These are phyloP conservation scores for Acrocephalus kingi DNA, from an alignment of 2,113 vertebrate genomes.

Conservation along the genomic window DNA sequence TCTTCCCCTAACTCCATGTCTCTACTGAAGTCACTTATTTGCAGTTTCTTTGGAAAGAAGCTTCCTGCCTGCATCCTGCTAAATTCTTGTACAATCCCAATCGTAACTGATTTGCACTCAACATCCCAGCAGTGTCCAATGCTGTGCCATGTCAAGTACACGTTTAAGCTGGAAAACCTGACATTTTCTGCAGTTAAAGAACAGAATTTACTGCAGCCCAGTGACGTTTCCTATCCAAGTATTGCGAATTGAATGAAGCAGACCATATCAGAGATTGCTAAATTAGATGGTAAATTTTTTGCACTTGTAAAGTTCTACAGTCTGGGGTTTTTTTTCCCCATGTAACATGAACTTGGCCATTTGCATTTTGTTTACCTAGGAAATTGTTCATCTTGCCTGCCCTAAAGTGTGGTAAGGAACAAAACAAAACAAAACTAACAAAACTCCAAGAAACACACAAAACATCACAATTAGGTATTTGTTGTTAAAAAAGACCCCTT, in stretches of 20 bases:
- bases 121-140: background rate
- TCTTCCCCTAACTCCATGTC: background rate
- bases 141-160: background rate
- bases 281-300: background rate
- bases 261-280: background rate
- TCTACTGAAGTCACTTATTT: background rate
- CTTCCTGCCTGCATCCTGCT: background rate
- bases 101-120: background rate
- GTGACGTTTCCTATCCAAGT: background rate
- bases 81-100: background rate
- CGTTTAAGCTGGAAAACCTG: background rate
- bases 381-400: background rate
- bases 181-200: background rate
- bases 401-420: background rate
- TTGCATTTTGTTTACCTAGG: background rate
- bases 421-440: background rate
- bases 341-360: background rate
- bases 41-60: background rate
- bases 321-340: background rate
- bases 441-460: background rate
- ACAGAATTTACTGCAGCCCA: background rate
- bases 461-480: background rate
- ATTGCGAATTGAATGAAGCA: background rate
- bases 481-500: background rate
- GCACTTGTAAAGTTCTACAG: background rate